phyloP scores from a whole-genome alignment of 2,797 vertebrate genomes.

The Pantherophis vulpinus region DNA sequence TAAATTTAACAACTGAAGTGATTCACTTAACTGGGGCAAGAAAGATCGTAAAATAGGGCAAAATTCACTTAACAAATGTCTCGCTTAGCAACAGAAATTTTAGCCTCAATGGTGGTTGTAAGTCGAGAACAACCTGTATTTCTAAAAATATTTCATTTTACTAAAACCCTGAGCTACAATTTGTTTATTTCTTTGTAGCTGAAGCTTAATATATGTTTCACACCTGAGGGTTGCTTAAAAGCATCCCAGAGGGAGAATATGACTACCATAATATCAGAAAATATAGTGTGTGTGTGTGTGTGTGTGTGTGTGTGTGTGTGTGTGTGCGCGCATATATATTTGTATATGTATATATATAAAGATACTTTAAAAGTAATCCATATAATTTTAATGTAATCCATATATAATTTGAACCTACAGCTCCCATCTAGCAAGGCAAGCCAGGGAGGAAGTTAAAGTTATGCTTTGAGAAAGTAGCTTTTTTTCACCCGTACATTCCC shows the following conservation, averaged over 20 bases:
- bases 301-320: too few relatives aligned
- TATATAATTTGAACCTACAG: not conserved
- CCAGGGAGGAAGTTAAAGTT: not conserved
- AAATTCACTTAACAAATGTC: too few relatives aligned
- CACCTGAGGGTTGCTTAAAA: not conserved
- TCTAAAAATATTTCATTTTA: not conserved
- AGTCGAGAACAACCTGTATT: not conserved
- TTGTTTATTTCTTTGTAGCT: not conserved
- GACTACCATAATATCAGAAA: not conserved
- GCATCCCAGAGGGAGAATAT: not conserved
- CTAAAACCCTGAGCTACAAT: not conserved
- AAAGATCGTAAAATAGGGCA: too few relatives aligned
- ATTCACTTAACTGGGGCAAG: too few relatives aligned
- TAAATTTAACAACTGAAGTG: too few relatives aligned
- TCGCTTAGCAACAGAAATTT: too few relatives aligned
- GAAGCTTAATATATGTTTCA: not conserved
- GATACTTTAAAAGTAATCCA: not conserved
- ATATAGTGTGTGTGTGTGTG: not conserved
- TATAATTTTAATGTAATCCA: not conserved
- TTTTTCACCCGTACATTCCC: not conserved
- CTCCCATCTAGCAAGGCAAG: not conserved
- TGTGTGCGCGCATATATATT: too few relatives aligned
- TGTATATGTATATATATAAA: not conserved
- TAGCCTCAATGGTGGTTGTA: not conserved
- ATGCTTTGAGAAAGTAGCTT: not conserved